Base-by-base conservation (phyloP, 1,140 invertebrate species). In the Bombyx mandarina region DNA sequence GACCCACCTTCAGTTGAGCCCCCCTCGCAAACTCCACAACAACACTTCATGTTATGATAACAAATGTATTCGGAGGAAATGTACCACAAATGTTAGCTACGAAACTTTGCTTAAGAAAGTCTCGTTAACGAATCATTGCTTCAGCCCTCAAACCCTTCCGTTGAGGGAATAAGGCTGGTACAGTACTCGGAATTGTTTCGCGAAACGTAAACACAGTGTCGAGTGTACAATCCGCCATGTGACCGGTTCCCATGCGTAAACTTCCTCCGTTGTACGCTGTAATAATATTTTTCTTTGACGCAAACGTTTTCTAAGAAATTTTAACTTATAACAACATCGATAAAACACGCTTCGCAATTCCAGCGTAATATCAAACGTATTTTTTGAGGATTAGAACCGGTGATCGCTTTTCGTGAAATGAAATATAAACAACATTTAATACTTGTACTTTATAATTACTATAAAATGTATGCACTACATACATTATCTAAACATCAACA, bases 11-110 rank as follows among this genome's bases (percentile, higher is more conserved):
- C 22, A 51, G 22, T 35, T 35, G 22, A 51, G n/a, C 45, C 56
- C 57, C 54, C 58, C 61, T 60, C 50, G 6, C 59, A 60, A 69
- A 69, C 61, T 69, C 60, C 49, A 59, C 56, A 69, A 66, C 63
- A 69, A 69, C 67, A 69, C 60, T 64, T 52, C 58, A 63, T 69
- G 64, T 69, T 69, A 62, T 69, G 64, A 64, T 69, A 69, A 63
- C 66, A 66, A 69, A 69, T 61, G 64, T 66, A 60, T 64, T 66
- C 63, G 43, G 18, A 45, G 61, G 66, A 69, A 69, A 66, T 66
- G 61, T 64, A 64, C 61, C 61, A 56, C 64, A 69, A 69, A 66
- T 69, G 66, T 69, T 66, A 66, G 62, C 67, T 63, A 58, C 64
- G 67, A 64, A 69, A 69, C 64, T 69, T 66, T 58, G 52, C 58